phyloP scores from a whole-genome alignment of 2,113 vertebrate species.

The Cervus canadensis region DNA sequence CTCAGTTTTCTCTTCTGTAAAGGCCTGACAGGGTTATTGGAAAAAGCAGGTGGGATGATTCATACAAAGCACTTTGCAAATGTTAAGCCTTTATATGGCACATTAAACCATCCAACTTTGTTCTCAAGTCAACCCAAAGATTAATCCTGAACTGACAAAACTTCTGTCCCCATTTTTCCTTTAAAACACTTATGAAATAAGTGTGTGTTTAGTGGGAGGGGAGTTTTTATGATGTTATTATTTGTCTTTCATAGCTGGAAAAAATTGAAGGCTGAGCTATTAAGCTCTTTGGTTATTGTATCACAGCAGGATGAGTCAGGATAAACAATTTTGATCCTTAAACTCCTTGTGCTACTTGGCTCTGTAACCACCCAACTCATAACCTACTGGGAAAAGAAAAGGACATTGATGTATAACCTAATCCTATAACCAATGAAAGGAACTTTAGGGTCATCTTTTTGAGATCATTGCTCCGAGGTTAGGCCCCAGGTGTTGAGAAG shows the following conservation, averaged over 20 bases:
- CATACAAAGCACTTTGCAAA: neutral
- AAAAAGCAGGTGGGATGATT: neutral
- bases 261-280: neutral
- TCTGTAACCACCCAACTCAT: constrained; percentile 25
- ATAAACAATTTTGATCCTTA: constrained; percentile 25
- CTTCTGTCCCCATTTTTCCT: neutral
- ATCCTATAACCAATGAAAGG: constrained; percentile 43
- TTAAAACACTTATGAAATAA: neutral
- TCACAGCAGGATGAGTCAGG: constrained; percentile 8
- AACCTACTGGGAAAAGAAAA: constrained; percentile 13
- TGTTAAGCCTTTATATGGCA: neutral
- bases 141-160: constrained; percentile 18
- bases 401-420: constrained; percentile 43
- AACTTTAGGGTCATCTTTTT: constrained; percentile 8
- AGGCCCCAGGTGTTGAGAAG: constrained; percentile 40
- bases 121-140: constrained; percentile 23
- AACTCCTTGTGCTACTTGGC: neutral
- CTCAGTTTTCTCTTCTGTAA: neutral
- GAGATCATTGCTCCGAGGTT: constrained; percentile 12
- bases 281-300: neutral
- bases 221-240: neutral
- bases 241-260: constrained; percentile 31
- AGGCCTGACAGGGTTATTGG: neutral
- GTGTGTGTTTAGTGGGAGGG: neutral
- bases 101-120: neutral